Evolutionary conservation across 2,888 invertebrate species (phyloP).

Genomic region (Platerodrilus igneus): DNA sequence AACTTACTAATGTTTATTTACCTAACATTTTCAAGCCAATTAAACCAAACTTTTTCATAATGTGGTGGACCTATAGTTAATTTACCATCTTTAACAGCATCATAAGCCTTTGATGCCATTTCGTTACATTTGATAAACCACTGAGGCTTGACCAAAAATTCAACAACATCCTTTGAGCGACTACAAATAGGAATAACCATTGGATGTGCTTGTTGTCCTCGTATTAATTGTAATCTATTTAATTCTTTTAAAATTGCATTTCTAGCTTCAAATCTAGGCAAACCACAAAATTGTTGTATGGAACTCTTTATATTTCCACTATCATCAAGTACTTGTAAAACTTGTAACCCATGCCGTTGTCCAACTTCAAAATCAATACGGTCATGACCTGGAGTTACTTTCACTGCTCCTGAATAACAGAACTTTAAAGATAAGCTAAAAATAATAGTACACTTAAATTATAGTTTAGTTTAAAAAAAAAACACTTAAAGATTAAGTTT

Average conservation of each 20-base stretch:
- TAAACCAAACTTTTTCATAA: conserved; percentile 89
- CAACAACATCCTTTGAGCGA: conserved; percentile 95
- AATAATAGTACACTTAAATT: too few relatives aligned
- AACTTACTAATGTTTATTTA: conserved; percentile 32
- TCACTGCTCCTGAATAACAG: conserved; percentile 90
- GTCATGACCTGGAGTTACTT: conserved; percentile 98
- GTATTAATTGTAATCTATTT: conserved; percentile 55
- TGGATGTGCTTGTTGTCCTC: conserved; percentile 68
- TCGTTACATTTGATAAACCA: conserved; percentile 92
- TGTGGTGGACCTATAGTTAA: conserved; percentile 86
- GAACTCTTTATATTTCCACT: conserved; percentile 79
- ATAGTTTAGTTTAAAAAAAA: too few relatives aligned
- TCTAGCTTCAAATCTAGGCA: conserved; percentile 89
- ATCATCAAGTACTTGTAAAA: conserved; percentile 87
- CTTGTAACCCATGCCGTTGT: conserved; percentile 78
- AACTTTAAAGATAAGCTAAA: too few relatives aligned
- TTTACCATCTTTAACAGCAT: conserved; percentile 73
- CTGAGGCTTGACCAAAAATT: conserved; percentile 92
- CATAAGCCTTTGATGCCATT: conserved; percentile 83
- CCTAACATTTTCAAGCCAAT: conserved; percentile 92
- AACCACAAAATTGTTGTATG: conserved; percentile 71
- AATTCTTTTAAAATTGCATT: conserved; percentile 74
- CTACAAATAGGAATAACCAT: conserved; percentile 97
- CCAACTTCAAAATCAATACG: conserved; percentile 95
- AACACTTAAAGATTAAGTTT: too few relatives aligned